Base-by-base conservation (phyloP, 2,888 invertebrate genomes). In the Sphaerophoria taeniata region DNA sequence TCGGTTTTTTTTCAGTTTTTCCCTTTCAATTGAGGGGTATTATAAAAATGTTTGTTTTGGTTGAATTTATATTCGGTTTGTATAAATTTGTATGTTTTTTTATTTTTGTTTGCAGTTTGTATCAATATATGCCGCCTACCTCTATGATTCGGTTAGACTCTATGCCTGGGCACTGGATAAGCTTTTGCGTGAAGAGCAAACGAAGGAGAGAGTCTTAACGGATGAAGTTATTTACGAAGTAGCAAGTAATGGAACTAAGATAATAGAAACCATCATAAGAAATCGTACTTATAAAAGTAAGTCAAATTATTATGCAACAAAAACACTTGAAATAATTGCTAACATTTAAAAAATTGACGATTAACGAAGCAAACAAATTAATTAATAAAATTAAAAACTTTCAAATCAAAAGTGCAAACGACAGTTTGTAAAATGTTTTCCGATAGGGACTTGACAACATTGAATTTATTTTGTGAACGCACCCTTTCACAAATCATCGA, bases 71-170 rank as follows among this genome's bases (percentile, higher is more conserved):
- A 74, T 74, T 58, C 34, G 2, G 7, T 36, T 12, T 61, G 24
- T 51, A 65, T 74, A 74, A 56, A 55, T 79, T 70, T 75, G 58
- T 58, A 14, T 72, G 24, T 60, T 16, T 67, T 39, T 70, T 33
- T 71, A n/a, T 77, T 70, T 49, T 80, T 94, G 94, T 85, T 24
- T 33, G 65, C 93, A 97, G 96, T 96, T 95, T 91, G 96, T 98
- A 56, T 96, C 96, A 51, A 96, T 98, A 88, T 97, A 97, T 91
- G 98, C 98, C 77, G 98, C 97, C 55, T 98, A 98, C 92, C 94
- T 98, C 87, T 99, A 98, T 92, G 99, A 99, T 93, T 97, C 99
- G 0, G 97, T 99, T 49, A 95, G 95, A 91, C 93, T 99, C 43
- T 99, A 99, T 91, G 98, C 98, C 31, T 94, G 94, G 88, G 98